These are phyloP conservation scores for Tautogolabrus adspersus DNA, from an alignment of 2,113 vertebrate species.

Conservation along the genomic window DNA sequence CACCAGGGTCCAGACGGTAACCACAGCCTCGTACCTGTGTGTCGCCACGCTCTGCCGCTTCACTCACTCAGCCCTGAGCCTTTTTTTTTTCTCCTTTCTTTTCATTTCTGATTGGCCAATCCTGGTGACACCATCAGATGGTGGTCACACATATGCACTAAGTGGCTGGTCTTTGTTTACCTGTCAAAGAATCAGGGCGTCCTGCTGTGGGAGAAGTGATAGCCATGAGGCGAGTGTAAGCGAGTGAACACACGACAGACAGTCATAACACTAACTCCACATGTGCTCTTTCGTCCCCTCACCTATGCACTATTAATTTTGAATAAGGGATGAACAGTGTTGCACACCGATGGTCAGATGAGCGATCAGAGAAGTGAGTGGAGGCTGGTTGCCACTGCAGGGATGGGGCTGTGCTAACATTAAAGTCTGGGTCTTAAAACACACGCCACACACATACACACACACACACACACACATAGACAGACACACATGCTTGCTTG, in stretches of 20 bases:
- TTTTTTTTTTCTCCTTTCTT: constrained; percentile 11
- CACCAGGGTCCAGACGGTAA: constrained; percentile 37
- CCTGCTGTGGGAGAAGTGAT: constrained; percentile 60
- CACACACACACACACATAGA: constrained; percentile 20
- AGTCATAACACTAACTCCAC: constrained; percentile 78
- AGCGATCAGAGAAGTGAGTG: constrained; percentile 46
- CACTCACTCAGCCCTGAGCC: constrained; percentile 64
- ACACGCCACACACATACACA: constrained; percentile 19
- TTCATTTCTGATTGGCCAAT: constrained; percentile 74
- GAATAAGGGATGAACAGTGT: constrained; percentile 76
- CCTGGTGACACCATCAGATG: constrained; percentile 70
- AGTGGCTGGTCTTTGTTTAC: constrained; percentile 80
- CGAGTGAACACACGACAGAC: constrained; percentile 66
- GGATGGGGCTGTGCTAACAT: constrained; percentile 50
- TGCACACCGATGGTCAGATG: constrained; percentile 73
- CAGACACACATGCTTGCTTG: constrained; percentile 27
- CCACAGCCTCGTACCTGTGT: constrained; percentile 48
- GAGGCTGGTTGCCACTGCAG: constrained; percentile 37
- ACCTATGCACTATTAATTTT: constrained; percentile 84
- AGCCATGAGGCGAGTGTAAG: constrained; percentile 66
- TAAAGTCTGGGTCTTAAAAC: constrained; percentile 44
- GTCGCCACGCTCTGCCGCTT: constrained; percentile 40
- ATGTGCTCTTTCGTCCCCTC: constrained; percentile 77
- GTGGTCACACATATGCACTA: constrained; percentile 79
- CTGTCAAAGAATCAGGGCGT: constrained; percentile 71